phyloP scores from a whole-genome alignment of 2,113 vertebrate genomes.

The Patagioenas fasciata region DNA sequence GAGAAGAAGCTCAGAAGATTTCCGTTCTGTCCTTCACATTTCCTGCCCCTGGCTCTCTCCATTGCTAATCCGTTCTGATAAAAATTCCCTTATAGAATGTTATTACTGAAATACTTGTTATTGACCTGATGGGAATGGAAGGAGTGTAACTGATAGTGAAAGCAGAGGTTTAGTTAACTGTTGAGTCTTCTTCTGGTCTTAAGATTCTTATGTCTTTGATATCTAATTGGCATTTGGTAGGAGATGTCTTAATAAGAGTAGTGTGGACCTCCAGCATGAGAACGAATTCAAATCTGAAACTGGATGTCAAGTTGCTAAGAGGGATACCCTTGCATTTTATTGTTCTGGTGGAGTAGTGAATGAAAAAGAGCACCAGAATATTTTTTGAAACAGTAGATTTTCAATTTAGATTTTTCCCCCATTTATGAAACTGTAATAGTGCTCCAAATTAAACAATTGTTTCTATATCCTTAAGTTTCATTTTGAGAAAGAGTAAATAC shows the following conservation, averaged over 20 bases:
- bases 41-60: not conserved
- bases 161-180: not conserved
- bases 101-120: not conserved
- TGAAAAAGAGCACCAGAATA: not conserved
- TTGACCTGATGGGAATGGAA: not conserved
- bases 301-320: not conserved
- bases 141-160: not conserved
- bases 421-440: not conserved
- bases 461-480: not conserved
- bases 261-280: not conserved
- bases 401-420: not conserved
- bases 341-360: not conserved
- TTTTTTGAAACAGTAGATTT: not conserved
- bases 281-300: not conserved
- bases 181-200: not conserved
- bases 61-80: not conserved
- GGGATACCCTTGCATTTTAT: not conserved
- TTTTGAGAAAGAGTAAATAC: not conserved
- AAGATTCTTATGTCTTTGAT: not conserved
- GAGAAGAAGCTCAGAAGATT: not conserved
- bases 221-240: not conserved
- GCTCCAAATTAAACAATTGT: not conserved
- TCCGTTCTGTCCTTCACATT: not conserved
- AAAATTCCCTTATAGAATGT: not conserved
- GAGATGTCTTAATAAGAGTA: not conserved